phyloP scores from a whole-genome alignment of 2,797 vertebrate species.

The Pempheris klunzingeri region DNA sequence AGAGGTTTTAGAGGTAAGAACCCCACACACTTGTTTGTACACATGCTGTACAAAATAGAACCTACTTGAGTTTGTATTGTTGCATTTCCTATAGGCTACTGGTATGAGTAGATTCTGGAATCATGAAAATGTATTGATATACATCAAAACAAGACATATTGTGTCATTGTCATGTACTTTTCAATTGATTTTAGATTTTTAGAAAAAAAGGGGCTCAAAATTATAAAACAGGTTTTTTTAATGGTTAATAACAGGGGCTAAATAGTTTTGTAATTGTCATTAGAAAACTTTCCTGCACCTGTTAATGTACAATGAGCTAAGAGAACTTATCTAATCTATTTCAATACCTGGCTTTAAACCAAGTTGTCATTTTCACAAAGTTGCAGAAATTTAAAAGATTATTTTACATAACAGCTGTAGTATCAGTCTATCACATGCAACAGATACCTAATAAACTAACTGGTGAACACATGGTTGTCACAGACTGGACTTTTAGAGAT shows the following conservation, averaged over 20 bases:
- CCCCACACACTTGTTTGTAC: not conserved
- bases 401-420: not conserved
- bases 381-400: not conserved
- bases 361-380: not conserved
- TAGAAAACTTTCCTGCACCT: conserved; percentile 18
- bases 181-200: no score
- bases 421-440: not conserved
- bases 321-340: not conserved
- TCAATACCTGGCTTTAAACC: not conserved
- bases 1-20: conserved; percentile 64
- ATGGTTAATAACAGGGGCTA: not conserved
- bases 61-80: not conserved
- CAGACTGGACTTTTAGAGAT: not conserved
- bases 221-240: no score
- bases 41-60: no score
- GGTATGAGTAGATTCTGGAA: not conserved
- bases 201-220: no score
- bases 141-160: not conserved
- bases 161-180: not conserved
- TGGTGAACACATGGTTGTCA: not conserved
- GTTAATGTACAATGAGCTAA: not conserved
- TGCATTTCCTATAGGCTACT: not conserved
- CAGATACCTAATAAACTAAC: not conserved
- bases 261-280: not conserved
- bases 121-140: not conserved